These are phyloP conservation scores for Gnathonemus echidnorhynchus DNA, from an alignment of 2,113 vertebrate genomes.

Conservation along the genomic window DNA sequence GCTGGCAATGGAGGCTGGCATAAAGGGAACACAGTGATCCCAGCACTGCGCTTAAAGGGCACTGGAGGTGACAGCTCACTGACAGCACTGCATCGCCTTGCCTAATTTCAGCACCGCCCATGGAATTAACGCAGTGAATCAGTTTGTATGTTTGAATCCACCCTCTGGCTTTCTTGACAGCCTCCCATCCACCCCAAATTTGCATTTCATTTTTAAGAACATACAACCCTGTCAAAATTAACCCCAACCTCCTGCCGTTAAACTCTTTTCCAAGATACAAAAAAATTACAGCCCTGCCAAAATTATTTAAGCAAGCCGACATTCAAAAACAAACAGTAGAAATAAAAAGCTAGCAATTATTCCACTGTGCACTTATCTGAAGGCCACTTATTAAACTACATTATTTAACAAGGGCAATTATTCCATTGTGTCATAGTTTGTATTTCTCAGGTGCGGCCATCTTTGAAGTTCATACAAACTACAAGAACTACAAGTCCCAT, in stretches of 20 bases:
- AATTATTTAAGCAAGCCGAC: not conserved
- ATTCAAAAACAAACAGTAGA: not conserved
- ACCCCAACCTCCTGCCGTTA: not conserved
- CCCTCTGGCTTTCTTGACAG: not conserved
- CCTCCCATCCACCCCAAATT: not conserved
- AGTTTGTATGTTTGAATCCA: not conserved
- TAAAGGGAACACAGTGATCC: not conserved
- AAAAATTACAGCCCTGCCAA: not conserved
- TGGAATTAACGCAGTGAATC: not conserved
- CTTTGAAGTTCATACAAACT: not conserved
- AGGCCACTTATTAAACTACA: not conserved
- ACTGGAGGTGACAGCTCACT: not conserved
- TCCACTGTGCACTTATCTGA: not conserved
- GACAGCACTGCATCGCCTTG: not conserved
- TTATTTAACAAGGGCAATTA: not conserved
- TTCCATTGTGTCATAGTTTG: not conserved
- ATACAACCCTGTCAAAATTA: not conserved
- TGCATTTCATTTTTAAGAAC: conserved; percentile 12
- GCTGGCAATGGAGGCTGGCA: not conserved
- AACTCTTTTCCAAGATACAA: not conserved
- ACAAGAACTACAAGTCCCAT: not conserved
- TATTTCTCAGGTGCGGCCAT: not conserved
- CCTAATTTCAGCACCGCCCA: not conserved
- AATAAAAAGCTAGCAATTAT: not conserved
- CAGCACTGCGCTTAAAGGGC: not conserved